A percentile compares a stretch with the other conserved stretches of the same genome.
These are phyloP conservation scores for Tympanuchus pallidicinctus DNA, from an alignment of 2,113 vertebrate species.

Conservation along the genomic window DNA sequence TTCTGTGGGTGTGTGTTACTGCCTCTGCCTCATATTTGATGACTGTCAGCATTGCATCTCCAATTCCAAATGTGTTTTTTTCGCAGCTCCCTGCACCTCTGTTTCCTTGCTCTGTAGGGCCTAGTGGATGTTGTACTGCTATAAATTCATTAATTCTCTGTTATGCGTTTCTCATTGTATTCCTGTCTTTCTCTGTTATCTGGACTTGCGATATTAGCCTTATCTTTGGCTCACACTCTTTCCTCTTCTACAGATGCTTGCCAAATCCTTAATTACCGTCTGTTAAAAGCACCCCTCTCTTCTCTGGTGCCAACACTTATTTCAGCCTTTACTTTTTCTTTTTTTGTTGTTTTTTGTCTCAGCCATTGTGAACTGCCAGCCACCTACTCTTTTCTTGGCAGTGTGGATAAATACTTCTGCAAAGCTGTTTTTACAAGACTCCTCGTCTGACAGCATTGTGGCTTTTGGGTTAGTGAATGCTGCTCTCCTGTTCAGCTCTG, in stretches of 20 bases:
- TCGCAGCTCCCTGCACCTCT: neutral
- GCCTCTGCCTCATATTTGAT: neutral
- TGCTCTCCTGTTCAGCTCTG: conserved; percentile 2
- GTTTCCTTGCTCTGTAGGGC: neutral
- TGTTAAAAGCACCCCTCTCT: conserved; percentile 27
- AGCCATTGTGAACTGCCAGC: neutral
- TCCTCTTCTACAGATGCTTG: conserved; percentile 38
- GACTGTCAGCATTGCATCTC: neutral
- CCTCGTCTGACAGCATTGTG: neutral
- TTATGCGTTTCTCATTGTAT: neutral
- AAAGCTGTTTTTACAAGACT: neutral
- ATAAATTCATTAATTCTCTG: neutral
- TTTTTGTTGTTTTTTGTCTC: neutral
- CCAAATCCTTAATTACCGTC: conserved; percentile 39
- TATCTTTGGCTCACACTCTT: conserved; percentile 48
- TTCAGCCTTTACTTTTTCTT: neutral
- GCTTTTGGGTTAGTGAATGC: neutral
- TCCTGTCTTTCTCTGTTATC: conserved; percentile 32
- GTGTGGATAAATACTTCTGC: neutral
- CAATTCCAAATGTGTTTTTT: neutral
- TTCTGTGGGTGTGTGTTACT: neutral
- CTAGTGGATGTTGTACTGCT: neutral
- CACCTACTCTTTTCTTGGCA: neutral
- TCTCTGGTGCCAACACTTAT: conserved; percentile 23
- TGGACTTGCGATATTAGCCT: neutral